Conservation (phyloP, 2,113 vertebrate genomes). For the Oryzias woworae region DNA sequence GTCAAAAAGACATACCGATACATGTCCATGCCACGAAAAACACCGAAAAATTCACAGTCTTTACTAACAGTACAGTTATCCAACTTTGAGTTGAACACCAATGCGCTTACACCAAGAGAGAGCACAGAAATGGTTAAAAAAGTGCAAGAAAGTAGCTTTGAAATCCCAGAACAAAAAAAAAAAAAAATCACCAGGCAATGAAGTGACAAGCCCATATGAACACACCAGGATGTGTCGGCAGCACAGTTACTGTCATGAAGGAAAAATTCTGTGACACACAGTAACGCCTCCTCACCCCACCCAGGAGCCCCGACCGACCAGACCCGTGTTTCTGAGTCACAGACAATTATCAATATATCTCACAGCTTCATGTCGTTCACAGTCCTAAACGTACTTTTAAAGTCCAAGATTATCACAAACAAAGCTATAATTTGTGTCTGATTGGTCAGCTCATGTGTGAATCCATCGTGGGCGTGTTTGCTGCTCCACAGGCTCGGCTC, state of each 20-base stretch:
- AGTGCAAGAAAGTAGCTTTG: conserved; percentile 91
- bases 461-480: too few species aligned
- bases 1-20: conserved; percentile 88
- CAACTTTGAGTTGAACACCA: conserved; percentile 89
- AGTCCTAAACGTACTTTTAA: too few species aligned
- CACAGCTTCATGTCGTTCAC: too few species aligned
- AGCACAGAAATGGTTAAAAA: conserved; percentile 92
- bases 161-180: conserved; percentile 79
- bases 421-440: too few species aligned
- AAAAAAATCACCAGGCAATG: conserved; percentile 85
- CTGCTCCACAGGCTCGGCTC: too few species aligned
- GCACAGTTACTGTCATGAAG: conserved; percentile 69
- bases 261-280: conserved; percentile 60
- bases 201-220: conserved; percentile 76
- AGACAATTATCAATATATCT: not conserved
- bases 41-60: conserved; percentile 87
- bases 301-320: conserved; percentile 44
- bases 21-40: conserved; percentile 98
- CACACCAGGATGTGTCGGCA: conserved; percentile 79
- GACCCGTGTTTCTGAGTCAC: conserved; percentile 29
- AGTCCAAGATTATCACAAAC: too few species aligned
- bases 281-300: conserved; percentile 54
- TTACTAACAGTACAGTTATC: conserved; percentile 93
- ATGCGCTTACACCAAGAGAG: conserved; percentile 92
- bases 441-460: too few species aligned